Base-by-base conservation (phyloP, 2,888 invertebrate genomes). In the Mesorhabditis sp. region DNA sequence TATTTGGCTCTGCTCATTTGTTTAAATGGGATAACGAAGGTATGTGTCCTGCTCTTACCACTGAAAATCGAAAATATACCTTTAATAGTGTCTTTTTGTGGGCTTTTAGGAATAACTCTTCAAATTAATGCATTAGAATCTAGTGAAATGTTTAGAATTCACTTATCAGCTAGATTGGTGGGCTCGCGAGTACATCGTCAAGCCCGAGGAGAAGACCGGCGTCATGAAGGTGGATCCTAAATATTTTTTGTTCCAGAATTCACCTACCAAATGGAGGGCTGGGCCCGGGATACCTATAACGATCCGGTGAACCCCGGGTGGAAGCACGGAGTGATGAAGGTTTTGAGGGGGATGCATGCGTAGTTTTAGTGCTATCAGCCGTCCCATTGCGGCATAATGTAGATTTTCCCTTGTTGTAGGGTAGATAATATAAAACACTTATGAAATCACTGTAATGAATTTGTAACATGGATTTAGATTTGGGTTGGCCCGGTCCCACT, bases 401-500 rank as follows among this genome's bases (percentile, higher is more conserved):
- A 28, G 28, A 1, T 28, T 28, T 28, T 28, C 28, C 28, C 28
- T 2, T 28, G 28, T 28, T 28, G 28, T 28, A 28, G 28, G 28
- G 28, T 28, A 28, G 28, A 28, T 28, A 28, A 28, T 28, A 28
- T 28, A 50, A 50, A 50, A 50, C 7, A n/a, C 2, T 50, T n/a
- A 2, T 13, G 58, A 13, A 50, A n/a, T 50, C n/a, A 13, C 13
- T 10, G 50, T 10, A 10, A 13, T 50, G 50, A 10, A 13, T 13
- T 50, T 50, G 13, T 10, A 50, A 13, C 6, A 50, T 50, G 50
- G 50, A 10, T 50, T 50, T 10, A 50, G 70, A 66, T 73, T 7
- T 78, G 79, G 78, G 62, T 78, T 45, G 79, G 78, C 0, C 80
- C 80, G 1, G 74, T 76, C 15, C 80, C 78, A 10, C 67, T 77